Conservation (phyloP, 2,113 vertebrate genomes). For the Poeciliopsis retropinna region DNA sequence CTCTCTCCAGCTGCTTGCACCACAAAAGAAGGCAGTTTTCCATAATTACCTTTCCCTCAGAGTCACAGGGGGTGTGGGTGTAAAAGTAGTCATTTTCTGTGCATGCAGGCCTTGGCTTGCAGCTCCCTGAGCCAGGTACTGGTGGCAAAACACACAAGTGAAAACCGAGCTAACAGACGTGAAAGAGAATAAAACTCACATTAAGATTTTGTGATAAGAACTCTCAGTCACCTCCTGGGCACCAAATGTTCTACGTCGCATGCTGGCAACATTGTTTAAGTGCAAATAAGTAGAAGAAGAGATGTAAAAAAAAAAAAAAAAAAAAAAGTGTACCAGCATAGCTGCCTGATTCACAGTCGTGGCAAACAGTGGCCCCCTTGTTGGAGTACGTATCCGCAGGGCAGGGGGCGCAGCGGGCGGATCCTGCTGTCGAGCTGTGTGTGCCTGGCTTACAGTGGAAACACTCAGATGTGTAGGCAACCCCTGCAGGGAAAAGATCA, state of each 20-base stretch:
- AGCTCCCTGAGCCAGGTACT: slow-evolving; percentile 85
- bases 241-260: slow-evolving; percentile 40
- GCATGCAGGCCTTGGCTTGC: slow-evolving; percentile 85
- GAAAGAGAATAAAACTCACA: slow-evolving; percentile 37
- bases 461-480: slow-evolving; percentile 95
- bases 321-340: slow-evolving; percentile 83
- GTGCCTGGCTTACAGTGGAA: slow-evolving; percentile 95
- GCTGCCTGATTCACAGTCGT: slow-evolving; percentile 81
- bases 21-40: background rate
- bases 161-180: slow-evolving; percentile 20
- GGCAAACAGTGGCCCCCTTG: slow-evolving; percentile 88
- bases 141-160: slow-evolving; percentile 23
- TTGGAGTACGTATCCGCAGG: slow-evolving; percentile 84
- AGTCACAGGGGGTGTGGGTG: slow-evolving; percentile 90
- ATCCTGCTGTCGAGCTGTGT: slow-evolving; percentile 81
- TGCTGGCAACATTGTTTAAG: background rate
- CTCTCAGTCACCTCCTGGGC: slow-evolving; percentile 11
- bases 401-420: slow-evolving; percentile 85
- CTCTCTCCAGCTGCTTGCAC: background rate
- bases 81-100: slow-evolving; percentile 92
- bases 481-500: slow-evolving; percentile 75
- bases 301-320: background rate
- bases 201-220: slow-evolving; percentile 63
- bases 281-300: background rate
- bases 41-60: slow-evolving; percentile 82